A percentile compares a stretch with the other conserved stretches of the same genome.
phyloP scores from a whole-genome alignment of 2,113 vertebrate genomes.

The Crotalus horridus region DNA sequence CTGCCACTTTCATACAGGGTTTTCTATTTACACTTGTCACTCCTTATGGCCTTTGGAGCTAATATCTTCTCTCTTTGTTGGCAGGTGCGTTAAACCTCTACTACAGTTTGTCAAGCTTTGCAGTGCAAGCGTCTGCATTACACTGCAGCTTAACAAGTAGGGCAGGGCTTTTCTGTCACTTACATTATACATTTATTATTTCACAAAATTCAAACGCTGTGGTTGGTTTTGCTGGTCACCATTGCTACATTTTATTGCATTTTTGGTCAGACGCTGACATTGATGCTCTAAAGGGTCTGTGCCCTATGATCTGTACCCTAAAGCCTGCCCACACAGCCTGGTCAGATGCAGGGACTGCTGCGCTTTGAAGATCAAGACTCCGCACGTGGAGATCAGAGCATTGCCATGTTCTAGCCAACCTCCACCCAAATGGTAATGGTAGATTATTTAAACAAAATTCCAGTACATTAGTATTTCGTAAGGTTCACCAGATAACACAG shows the following conservation, averaged over 20 bases:
- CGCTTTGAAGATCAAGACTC: slow-evolving; percentile 87
- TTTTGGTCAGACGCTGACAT: slow-evolving; percentile 88
- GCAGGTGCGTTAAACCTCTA: slow-evolving; percentile 85
- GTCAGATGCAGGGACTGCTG: slow-evolving; percentile 84
- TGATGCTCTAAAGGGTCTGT: slow-evolving; percentile 88
- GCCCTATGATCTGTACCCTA: slow-evolving; percentile 89
- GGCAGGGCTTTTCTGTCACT: slow-evolving; percentile 83
- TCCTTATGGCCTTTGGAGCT: slow-evolving; percentile 77
- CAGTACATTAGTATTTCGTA: slow-evolving; percentile 77
- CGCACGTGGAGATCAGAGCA: slow-evolving; percentile 88
- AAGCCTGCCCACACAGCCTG: slow-evolving; percentile 86
- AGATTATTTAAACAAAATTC: slow-evolving; percentile 90
- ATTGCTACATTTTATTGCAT: slow-evolving; percentile 86
- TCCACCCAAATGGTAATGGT: slow-evolving; percentile 89
- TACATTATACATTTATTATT: slow-evolving; percentile 67
- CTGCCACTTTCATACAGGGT: slow-evolving; percentile 67
- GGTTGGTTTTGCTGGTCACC: slow-evolving; percentile 80
- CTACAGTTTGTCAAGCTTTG: slow-evolving; percentile 86
- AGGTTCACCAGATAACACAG: slow-evolving; percentile 83
- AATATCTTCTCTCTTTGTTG: slow-evolving; percentile 86
- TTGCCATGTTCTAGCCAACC: slow-evolving; percentile 89
- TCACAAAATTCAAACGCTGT: slow-evolving; percentile 76
- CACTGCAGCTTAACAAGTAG: slow-evolving; percentile 87
- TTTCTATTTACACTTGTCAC: slow-evolving; percentile 78
- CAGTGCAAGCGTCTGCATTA: slow-evolving; percentile 85